These are phyloP conservation scores for Polia nebulosa DNA, from an alignment of 2,888 invertebrate species.

Conservation along the genomic window DNA sequence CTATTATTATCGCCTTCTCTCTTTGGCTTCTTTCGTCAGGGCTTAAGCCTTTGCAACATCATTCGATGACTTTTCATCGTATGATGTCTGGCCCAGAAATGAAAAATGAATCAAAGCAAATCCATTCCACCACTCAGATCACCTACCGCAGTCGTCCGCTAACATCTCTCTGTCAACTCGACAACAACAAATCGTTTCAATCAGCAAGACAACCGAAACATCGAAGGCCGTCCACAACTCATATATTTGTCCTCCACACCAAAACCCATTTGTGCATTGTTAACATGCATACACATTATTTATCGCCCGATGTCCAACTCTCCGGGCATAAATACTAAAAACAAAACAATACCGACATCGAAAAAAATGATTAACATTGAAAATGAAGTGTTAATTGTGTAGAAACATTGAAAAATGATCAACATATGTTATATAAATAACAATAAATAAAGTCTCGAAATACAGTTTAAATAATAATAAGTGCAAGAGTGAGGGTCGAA, in stretches of 20 bases:
- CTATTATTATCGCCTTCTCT: too few relatives aligned
- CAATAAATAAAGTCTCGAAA: constrained; percentile 89
- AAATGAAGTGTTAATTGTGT: constrained; percentile 91
- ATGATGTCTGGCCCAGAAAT: too few relatives aligned
- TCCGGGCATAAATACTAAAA: constrained; percentile 78
- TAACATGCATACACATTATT: constrained; percentile 76
- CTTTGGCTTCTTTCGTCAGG: too few relatives aligned
- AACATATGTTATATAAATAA: constrained; percentile 91
- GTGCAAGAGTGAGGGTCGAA: constrained; percentile 88
- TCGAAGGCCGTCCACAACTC: constrained; percentile 53
- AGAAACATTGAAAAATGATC: constrained; percentile 91
- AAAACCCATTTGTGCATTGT: constrained; percentile 75
- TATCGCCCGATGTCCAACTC: constrained; percentile 72
- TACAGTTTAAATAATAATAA: constrained; percentile 91
- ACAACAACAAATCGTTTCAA: constrained; percentile 40
- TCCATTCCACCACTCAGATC: background rate
- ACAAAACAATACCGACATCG: constrained; percentile 78
- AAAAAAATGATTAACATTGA: constrained; percentile 86
- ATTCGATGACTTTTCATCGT: background rate
- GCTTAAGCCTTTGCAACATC: too few relatives aligned
- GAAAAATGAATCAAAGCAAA: background rate
- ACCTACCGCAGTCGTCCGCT: background rate
- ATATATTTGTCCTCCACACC: constrained; percentile 63
- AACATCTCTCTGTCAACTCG: background rate
- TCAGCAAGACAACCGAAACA: constrained; percentile 36